phyloP scores from a whole-genome alignment of 2,113 vertebrate genomes.

The Heloderma charlesbogerti region DNA sequence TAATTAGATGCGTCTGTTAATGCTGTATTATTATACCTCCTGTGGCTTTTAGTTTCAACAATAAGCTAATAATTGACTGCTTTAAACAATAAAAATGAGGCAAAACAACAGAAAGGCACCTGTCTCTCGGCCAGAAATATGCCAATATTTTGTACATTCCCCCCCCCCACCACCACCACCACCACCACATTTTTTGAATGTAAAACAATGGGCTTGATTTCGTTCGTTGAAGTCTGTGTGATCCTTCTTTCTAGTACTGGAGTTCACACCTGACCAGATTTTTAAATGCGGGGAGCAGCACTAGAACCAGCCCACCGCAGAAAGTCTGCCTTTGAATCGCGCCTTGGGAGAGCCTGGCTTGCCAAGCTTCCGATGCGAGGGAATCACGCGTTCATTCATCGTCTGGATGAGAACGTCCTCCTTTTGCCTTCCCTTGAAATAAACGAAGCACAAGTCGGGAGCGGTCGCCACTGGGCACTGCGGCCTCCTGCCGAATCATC shows the following conservation, averaged over 20 bases:
- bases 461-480: not conserved
- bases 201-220: not conserved
- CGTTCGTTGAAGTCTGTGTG: no score
- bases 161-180: no score
- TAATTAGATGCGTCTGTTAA: not conserved
- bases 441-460: not conserved
- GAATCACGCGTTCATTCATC: not conserved
- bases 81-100: not conserved
- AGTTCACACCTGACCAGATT: not conserved
- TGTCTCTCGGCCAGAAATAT: not conserved
- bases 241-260: not conserved
- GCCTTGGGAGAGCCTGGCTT: not conserved
- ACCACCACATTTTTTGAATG: not conserved
- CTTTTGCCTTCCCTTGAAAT: not conserved
- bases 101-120: not conserved
- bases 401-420: not conserved
- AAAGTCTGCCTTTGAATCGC: not conserved
- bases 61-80: not conserved
- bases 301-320: not conserved
- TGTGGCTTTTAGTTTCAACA: not conserved
- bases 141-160: not conserved
- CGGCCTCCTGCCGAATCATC: accelerated
- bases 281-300: not conserved
- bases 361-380: no score
- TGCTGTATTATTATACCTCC: not conserved